A percentile compares a stretch with the other conserved stretches of the same genome.
These are phyloP conservation scores for Calephelis nemesis DNA, from an alignment of 1,140 invertebrate species.

Conservation along the genomic window DNA sequence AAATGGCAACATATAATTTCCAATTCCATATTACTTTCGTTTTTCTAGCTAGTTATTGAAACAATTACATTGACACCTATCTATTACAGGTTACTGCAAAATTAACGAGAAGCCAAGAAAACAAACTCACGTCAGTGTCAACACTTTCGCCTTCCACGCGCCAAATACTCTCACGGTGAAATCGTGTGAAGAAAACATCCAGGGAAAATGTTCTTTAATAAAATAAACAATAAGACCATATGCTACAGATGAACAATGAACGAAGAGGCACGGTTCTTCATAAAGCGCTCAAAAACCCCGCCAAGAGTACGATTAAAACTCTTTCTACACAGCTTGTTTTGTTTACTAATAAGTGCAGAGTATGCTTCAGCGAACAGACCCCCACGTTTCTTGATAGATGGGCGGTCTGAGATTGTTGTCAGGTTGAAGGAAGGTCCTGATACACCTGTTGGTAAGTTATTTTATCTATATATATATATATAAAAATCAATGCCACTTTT, in stretches of 20 bases:
- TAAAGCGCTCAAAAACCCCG: constrained; percentile 37
- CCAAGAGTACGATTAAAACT: constrained; percentile 62
- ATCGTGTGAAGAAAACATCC: constrained; percentile 64
- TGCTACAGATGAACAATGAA: constrained; percentile 67
- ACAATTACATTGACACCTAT: constrained; percentile 48
- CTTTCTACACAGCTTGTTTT: constrained; percentile 33
- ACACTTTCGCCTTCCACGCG: constrained; percentile 65
- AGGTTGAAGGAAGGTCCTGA: constrained; percentile 92
- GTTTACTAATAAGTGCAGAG: constrained; percentile 37
- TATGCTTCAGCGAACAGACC: constrained; percentile 83
- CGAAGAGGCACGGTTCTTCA: constrained; percentile 36
- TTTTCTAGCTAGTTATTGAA: constrained; percentile 6
- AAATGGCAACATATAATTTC: too few relatives aligned
- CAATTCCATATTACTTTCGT: constrained; percentile 18
- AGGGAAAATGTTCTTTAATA: constrained; percentile 65
- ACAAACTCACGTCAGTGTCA: constrained; percentile 52
- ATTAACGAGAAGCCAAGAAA: constrained; percentile 51
- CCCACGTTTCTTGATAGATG: constrained; percentile 90
- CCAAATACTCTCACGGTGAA: constrained; percentile 64
- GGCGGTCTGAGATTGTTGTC: constrained; percentile 93
- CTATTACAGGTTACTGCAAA: constrained; percentile 58
- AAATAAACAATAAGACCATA: constrained; percentile 50
- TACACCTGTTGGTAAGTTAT: constrained; percentile 88
- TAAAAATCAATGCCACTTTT: too few relatives aligned
- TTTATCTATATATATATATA: constrained; percentile 5